These are phyloP conservation scores for Orchesella flavescens DNA, from an alignment of 2,888 invertebrate species.

Conservation along the genomic window DNA sequence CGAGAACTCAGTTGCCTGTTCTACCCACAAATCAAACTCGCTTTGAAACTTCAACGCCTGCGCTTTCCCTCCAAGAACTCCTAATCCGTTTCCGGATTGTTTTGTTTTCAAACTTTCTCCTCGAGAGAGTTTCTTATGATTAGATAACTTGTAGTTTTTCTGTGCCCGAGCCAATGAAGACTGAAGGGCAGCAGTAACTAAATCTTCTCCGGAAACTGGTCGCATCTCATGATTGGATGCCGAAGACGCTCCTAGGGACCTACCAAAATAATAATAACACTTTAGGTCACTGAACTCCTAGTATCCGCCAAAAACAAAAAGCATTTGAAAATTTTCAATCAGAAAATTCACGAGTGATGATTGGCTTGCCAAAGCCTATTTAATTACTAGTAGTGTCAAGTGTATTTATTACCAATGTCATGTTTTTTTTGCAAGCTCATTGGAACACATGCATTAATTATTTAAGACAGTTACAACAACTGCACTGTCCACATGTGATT, in stretches of 20 bases:
- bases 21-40: slow-evolving; percentile 51
- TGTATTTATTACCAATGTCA: no score
- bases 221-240: slow-evolving; percentile 69
- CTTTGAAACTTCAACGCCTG: slow-evolving; percentile 44
- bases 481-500: neutral
- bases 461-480: no score
- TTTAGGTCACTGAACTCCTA: neutral
- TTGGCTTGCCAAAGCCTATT: no score
- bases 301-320: neutral
- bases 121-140: slow-evolving; percentile 11
- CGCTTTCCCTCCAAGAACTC: slow-evolving; percentile 8
- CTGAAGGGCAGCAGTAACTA: slow-evolving; percentile 71
- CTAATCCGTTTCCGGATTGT: slow-evolving; percentile 18
- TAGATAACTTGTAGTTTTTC: slow-evolving; percentile 62
- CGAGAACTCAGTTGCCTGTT: slow-evolving; percentile 39
- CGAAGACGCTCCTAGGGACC: slow-evolving; percentile 32
- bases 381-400: no score
- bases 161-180: slow-evolving; percentile 69
- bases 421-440: no score
- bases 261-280: neutral
- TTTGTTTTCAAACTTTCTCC: neutral
- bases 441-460: no score
- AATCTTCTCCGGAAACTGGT: slow-evolving; percentile 68
- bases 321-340: neutral
- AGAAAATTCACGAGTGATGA: neutral